Conservation (phyloP, 2,797 vertebrate species). For the Tachyglossus aculeatus region DNA sequence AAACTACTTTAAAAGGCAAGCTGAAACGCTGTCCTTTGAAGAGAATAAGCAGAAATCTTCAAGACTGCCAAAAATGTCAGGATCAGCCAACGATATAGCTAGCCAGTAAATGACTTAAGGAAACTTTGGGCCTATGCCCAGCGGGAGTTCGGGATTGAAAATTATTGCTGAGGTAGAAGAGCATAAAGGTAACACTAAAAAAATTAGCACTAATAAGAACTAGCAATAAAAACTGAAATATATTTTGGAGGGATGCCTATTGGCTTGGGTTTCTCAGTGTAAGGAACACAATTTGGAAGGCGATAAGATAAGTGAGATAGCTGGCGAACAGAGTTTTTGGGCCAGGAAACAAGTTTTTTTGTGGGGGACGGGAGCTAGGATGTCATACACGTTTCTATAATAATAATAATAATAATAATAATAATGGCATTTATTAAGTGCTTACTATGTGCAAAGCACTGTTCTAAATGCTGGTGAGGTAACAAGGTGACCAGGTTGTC, state of each 20-base stretch:
- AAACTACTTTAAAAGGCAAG: neutral
- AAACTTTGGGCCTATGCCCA: neutral
- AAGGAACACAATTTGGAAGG: neutral
- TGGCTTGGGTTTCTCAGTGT: neutral
- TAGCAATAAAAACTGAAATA: neutral
- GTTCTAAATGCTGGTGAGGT: too few species aligned
- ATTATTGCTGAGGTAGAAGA: neutral
- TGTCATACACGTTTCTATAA: too few species aligned
- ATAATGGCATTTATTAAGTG: too few species aligned
- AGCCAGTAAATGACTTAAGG: neutral
- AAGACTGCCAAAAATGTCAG: neutral
- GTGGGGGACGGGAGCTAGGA: too few species aligned
- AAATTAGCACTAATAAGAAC: neutral
- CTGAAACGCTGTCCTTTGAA: neutral
- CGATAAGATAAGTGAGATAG: neutral
- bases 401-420: too few species aligned
- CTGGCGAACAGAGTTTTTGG: neutral
- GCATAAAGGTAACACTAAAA: neutral
- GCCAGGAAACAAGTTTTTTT: neutral
- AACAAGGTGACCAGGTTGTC: too few species aligned
- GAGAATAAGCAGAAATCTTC: neutral
- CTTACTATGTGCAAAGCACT: too few species aligned
- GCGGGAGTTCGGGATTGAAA: slow-evolving; percentile 1
- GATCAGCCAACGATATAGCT: neutral
- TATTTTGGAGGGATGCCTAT: neutral